Evolutionary conservation across 2,797 vertebrate species (phyloP).

Genomic region (Crax fasciolata): DNA sequence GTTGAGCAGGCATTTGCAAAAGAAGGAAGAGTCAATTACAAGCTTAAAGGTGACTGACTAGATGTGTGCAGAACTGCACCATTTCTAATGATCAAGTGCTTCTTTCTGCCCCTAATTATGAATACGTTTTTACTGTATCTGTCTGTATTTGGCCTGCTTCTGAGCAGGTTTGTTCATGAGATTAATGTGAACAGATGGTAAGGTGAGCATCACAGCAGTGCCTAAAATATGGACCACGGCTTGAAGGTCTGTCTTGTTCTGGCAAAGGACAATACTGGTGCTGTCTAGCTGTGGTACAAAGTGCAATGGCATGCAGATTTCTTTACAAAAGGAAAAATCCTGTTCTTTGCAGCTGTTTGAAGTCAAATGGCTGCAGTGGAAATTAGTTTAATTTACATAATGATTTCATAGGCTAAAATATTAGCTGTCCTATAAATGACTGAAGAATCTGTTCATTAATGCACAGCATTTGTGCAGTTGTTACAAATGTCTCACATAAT

Average conservation of each 20-base stretch:
- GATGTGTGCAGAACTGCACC: background rate
- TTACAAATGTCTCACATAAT: conserved; percentile 40
- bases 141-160: conserved; percentile 38
- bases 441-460: conserved; percentile 54
- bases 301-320: conserved; percentile 29
- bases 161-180: background rate
- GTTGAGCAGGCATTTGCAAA: background rate
- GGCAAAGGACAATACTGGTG: conserved; percentile 64
- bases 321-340: conserved; percentile 28
- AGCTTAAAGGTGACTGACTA: background rate
- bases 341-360: conserved; percentile 69
- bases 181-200: conserved; percentile 75
- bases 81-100: background rate
- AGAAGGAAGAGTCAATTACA: background rate
- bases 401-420: conserved; percentile 63
- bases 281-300: conserved; percentile 36
- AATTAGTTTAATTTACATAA: conserved; percentile 72
- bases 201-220: conserved; percentile 59
- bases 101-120: background rate
- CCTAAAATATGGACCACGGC: conserved; percentile 53
- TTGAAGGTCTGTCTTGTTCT: conserved; percentile 66
- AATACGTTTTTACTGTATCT: conserved; percentile 31
- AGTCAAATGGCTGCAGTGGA: conserved; percentile 43
- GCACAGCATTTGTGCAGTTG: conserved; percentile 4
- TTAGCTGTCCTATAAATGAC: conserved; percentile 50